A percentile compares a stretch with the other conserved stretches of the same genome.
These are phyloP conservation scores for Elymnias hypermnestra DNA, from an alignment of 1,140 invertebrate genomes.

Conservation along the genomic window DNA sequence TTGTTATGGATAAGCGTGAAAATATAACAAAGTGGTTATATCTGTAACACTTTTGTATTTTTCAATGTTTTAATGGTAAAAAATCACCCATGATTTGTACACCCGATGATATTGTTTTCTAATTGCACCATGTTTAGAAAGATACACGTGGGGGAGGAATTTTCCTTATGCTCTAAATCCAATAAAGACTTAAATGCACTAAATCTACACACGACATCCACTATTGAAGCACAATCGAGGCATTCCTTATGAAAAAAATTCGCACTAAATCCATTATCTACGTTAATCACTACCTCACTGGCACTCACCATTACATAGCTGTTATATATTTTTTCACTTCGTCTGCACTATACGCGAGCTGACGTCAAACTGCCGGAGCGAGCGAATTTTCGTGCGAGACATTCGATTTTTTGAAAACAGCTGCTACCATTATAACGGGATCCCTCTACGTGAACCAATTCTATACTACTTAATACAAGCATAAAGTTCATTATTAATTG, in stretches of 20 bases:
- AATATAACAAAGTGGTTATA: no score
- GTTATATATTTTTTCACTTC: conserved; percentile 26
- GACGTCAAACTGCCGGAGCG: conserved; percentile 55
- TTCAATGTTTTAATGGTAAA: no score
- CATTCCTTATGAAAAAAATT: conserved; percentile 25
- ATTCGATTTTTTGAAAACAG: conserved; percentile 67
- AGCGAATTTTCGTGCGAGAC: conserved; percentile 28
- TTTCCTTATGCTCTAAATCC: conserved; percentile 21
- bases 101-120: background rate
- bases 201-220: conserved; percentile 50
- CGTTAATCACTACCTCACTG: conserved; percentile 33
- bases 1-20: no score
- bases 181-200: background rate
- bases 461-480: background rate
- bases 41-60: no score
- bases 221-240: conserved; percentile 40
- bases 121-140: background rate
- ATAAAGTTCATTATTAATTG: background rate
- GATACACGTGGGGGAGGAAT: conserved; percentile 19
- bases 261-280: conserved; percentile 29
- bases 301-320: conserved; percentile 67
- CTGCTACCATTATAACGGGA: conserved; percentile 41
- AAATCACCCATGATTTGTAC: background rate
- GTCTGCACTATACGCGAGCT: conserved; percentile 43
- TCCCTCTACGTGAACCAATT: conserved; percentile 8